phyloP scores from a whole-genome alignment of 2,888 invertebrate species.

The Morpho achilles region DNA sequence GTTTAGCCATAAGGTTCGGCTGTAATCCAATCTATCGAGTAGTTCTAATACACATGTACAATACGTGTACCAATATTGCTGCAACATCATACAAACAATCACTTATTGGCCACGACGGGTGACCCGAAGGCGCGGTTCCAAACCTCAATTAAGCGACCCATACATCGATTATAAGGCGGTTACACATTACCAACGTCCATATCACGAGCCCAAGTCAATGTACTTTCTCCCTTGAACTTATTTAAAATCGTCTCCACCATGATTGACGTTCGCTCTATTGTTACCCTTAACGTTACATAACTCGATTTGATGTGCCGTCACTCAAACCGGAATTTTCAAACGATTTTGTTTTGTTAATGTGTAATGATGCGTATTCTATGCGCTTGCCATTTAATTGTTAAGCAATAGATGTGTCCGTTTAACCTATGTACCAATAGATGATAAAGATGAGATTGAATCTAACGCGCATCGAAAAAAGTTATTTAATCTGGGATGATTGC shows the following conservation, averaged over 20 bases:
- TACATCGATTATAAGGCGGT: slow-evolving; percentile 31
- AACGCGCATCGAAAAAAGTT: slow-evolving; percentile 21
- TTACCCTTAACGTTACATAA: slow-evolving; percentile 63
- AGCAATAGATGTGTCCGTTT: slow-evolving; percentile 60
- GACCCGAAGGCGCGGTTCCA: slow-evolving; percentile 39
- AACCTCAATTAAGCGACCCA: slow-evolving; percentile 54
- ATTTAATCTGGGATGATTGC: slow-evolving; percentile 15
- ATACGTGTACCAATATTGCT: slow-evolving; percentile 11
- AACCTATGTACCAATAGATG: slow-evolving; percentile 50
- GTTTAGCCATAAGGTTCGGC: too few relatives aligned
- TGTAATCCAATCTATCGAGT: neutral
- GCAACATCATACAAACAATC: slow-evolving; percentile 22
- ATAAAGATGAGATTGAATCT: slow-evolving; percentile 22
- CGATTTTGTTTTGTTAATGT: slow-evolving; percentile 66
- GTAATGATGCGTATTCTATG: slow-evolving; percentile 71
- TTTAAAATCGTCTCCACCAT: slow-evolving; percentile 75
- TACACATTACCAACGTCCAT: slow-evolving; percentile 33
- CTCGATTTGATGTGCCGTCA: slow-evolving; percentile 66
- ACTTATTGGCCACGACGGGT: slow-evolving; percentile 34
- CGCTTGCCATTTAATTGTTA: slow-evolving; percentile 74
- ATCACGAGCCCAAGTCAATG: slow-evolving; percentile 48
- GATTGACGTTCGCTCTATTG: slow-evolving; percentile 67
- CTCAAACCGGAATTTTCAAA: slow-evolving; percentile 60
- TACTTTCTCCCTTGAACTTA: slow-evolving; percentile 73
- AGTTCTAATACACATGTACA: slow-evolving; percentile 2